These are phyloP conservation scores for Nerophis ophidion DNA, from an alignment of 2,113 vertebrate species.

Conservation along the genomic window DNA sequence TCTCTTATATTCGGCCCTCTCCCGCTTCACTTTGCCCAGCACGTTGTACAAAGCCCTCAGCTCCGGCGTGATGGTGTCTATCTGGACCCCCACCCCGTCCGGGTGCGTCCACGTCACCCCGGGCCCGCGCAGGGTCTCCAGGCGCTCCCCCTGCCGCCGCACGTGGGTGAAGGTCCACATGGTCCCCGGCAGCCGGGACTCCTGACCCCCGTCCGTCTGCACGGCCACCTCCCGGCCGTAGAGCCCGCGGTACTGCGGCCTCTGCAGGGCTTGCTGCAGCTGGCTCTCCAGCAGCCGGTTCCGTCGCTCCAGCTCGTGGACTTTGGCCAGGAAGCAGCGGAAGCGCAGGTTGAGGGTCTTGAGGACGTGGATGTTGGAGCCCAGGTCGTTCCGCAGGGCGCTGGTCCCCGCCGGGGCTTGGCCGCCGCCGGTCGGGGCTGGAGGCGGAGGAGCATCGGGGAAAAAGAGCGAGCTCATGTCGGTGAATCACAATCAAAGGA, in stretches of 20 bases:
- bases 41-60: conserved; percentile 79
- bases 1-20: conserved; percentile 75
- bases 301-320: conserved; percentile 83
- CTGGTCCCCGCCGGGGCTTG: conserved; percentile 60
- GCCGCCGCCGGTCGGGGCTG: conserved; percentile 34
- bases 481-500: conserved; percentile 2
- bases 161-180: conserved; percentile 88
- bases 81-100: conserved; percentile 80
- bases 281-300: conserved; percentile 83
- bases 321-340: conserved; percentile 86
- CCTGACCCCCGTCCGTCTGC: conserved; percentile 74
- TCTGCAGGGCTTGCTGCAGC: conserved; percentile 73
- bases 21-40: conserved; percentile 79
- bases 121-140: conserved; percentile 78
- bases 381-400: conserved; percentile 84
- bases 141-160: conserved; percentile 76
- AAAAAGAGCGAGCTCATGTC: conserved; percentile 80
- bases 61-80: conserved; percentile 81
- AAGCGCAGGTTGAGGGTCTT: conserved; percentile 88
- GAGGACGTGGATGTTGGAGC: conserved; percentile 86
- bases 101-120: conserved; percentile 77
- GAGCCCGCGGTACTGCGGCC: conserved; percentile 63
- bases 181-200: conserved; percentile 77
- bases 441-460: conserved; percentile 65
- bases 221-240: conserved; percentile 77